Conservation (phyloP, 2,113 vertebrate species). For the Callipepla californica region DNA sequence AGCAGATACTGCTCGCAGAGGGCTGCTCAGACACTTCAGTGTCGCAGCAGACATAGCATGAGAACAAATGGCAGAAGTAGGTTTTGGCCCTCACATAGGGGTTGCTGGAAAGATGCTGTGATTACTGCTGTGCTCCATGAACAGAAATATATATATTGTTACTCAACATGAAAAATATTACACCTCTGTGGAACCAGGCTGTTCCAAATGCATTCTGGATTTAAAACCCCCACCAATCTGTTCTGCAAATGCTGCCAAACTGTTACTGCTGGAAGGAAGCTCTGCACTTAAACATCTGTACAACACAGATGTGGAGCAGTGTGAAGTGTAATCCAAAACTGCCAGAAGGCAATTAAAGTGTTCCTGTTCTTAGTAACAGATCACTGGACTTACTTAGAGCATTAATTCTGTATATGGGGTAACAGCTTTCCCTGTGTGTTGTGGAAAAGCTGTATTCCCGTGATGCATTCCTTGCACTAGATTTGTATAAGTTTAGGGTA, state of each 20-base stretch:
- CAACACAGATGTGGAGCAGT: conserved; percentile 55
- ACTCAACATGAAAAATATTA: conserved; percentile 44
- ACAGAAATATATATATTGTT: neutral
- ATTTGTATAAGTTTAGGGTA: neutral
- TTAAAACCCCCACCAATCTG: conserved; percentile 48
- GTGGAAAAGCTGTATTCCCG: neutral
- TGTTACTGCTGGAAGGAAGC: conserved; percentile 43
- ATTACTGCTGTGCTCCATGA: conserved; percentile 16
- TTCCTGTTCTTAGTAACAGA: conserved; percentile 59
- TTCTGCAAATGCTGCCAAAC: conserved; percentile 61
- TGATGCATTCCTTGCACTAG: neutral
- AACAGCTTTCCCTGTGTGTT: neutral
- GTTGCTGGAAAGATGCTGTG: neutral
- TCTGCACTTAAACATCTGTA: conserved; percentile 72
- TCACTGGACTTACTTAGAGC: neutral
- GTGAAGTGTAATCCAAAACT: conserved; percentile 61
- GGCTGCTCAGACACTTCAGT: neutral
- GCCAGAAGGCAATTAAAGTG: conserved; percentile 69
- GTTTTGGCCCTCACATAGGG: neutral
- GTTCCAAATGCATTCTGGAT: conserved; percentile 58
- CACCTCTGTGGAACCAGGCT: conserved; percentile 35
- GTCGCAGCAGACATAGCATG: neutral
- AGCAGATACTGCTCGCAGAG: neutral
- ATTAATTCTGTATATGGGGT: neutral
- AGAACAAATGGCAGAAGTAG: neutral